phyloP scores from a whole-genome alignment of 2,888 invertebrate genomes.

The Kuschelorhynchus macadamiae region DNA sequence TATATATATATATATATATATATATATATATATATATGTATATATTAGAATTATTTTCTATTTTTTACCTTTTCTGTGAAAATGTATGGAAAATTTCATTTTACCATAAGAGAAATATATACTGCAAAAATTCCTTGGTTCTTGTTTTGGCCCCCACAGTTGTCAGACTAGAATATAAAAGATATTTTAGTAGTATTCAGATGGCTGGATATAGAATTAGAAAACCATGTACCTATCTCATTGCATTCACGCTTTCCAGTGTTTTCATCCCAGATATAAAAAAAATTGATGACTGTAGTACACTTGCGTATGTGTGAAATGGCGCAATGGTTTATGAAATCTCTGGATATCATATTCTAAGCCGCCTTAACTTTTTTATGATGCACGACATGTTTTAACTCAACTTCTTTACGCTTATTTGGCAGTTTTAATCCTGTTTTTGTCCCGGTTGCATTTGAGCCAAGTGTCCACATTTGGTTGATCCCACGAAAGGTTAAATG shows the following conservation, averaged over 20 bases:
- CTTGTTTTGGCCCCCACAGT: conserved; percentile 23
- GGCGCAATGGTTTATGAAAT: background rate
- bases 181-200: conserved; percentile 2
- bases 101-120: conserved; percentile 11
- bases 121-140: conserved; percentile 19
- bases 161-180: conserved; percentile 12
- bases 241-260: conserved; percentile 10
- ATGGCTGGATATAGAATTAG: background rate
- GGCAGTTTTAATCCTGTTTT: conserved; percentile 8
- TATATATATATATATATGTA: no score
- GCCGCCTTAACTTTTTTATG: background rate
- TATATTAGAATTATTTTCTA: no score
- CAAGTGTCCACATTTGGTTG: background rate
- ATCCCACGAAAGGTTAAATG: background rate
- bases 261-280: conserved; percentile 9
- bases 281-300: conserved; percentile 6
- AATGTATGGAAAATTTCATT: conserved; percentile 16
- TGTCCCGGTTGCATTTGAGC: conserved; percentile 6
- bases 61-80: no score
- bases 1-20: no score
- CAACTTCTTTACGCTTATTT: conserved; percentile 2
- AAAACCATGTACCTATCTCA: no score
- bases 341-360: conserved; percentile 4
- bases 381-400: background rate
- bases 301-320: conserved; percentile 12